Percentiles rank a stretch among this genome's conserved stretches.
Evolutionary conservation across 2,113 vertebrate species (phyloP).

Genomic region (Fregetta grallaria): DNA sequence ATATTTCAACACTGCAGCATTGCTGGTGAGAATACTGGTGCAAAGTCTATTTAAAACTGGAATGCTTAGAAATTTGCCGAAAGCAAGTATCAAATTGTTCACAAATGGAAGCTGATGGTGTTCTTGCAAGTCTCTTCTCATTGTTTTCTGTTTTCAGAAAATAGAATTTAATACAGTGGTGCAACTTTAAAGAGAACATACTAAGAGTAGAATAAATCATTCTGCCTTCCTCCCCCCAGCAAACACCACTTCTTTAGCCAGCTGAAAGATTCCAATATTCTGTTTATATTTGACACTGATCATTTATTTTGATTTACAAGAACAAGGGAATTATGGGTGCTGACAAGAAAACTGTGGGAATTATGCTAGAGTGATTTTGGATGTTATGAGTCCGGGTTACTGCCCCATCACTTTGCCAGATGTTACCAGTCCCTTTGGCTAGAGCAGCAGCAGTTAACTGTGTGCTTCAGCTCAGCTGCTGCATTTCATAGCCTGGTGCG

Average conservation of each 20-base stretch:
- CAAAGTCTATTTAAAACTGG: constrained; percentile 42
- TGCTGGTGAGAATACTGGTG: constrained; percentile 2
- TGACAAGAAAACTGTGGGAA: constrained; percentile 57
- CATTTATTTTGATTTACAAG: constrained; percentile 33
- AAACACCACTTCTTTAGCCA: not conserved
- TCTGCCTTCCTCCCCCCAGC: not conserved
- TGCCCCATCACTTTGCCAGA: constrained; percentile 37
- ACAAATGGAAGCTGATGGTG: constrained; percentile 47
- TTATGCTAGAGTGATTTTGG: constrained; percentile 7
- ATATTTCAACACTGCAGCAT: constrained; percentile 8
- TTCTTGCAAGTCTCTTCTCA: constrained; percentile 34
- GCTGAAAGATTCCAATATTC: constrained; percentile 11
- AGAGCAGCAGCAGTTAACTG: not conserved
- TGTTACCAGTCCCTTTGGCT: constrained; percentile 11
- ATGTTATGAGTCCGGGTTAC: constrained; percentile 1
- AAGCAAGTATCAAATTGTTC: constrained; percentile 50
- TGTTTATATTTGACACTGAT: constrained; percentile 17
- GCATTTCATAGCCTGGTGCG: not conserved
- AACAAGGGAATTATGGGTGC: constrained; percentile 26
- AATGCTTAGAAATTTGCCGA: constrained; percentile 38
- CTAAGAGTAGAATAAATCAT: constrained; percentile 1
- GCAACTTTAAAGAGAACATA: constrained; percentile 2
- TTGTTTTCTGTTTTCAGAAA: constrained; percentile 48
- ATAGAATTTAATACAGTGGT: not conserved
- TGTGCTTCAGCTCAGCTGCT: not conserved